phyloP scores from a whole-genome alignment of 92 coral and sea anemone genomes.

The Desmophyllum pertusum region DNA sequence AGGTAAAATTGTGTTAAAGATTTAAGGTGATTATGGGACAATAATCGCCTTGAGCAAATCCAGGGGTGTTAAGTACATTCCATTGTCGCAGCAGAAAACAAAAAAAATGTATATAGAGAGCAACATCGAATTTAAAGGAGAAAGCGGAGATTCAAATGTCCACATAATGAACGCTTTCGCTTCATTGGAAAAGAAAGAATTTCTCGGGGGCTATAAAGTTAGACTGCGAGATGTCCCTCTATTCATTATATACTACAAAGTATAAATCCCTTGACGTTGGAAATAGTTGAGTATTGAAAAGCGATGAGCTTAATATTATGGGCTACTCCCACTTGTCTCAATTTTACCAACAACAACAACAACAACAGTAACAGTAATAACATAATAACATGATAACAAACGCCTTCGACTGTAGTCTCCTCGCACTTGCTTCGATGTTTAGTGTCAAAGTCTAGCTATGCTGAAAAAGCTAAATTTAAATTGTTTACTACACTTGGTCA shows the following conservation, averaged over 20 bases:
- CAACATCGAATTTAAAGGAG: background rate
- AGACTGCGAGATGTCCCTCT: no score
- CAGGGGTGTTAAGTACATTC: background rate
- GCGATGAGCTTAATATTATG: background rate
- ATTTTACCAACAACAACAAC: no score
- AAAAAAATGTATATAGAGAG: no score
- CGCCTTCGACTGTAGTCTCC: background rate
- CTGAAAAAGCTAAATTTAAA: background rate
- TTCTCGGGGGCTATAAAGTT: no score
- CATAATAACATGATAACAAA: no score
- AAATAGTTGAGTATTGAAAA: background rate
- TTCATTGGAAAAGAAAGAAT: background rate
- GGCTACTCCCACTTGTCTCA: background rate
- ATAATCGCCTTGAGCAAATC: background rate
- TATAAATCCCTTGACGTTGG: background rate
- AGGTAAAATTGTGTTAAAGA: background rate
- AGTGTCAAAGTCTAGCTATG: background rate
- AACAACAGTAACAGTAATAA: no score
- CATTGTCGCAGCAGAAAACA: background rate
- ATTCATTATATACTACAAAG: no score
- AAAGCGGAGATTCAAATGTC: background rate
- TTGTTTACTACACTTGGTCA: no score
- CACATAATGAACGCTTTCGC: background rate
- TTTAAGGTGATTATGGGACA: slow-evolving; percentile 1
- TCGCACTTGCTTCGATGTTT: no score